Evolutionary conservation across 2,113 vertebrate species (phyloP).

Genomic region (Nannospalax galili): DNA sequence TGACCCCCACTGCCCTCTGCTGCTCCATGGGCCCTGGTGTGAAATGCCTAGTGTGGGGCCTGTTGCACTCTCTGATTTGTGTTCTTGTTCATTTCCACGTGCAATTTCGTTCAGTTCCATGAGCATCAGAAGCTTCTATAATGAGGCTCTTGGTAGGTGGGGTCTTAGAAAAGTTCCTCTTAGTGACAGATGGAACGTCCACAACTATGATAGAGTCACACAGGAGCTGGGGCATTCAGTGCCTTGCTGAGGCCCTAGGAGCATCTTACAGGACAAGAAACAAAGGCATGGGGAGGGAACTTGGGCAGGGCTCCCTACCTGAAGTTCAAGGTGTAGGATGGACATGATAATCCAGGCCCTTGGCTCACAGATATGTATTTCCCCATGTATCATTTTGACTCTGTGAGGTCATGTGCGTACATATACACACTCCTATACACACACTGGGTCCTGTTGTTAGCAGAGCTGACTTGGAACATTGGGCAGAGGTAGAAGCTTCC

Average conservation of each 20-base stretch:
- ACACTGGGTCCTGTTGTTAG: background rate
- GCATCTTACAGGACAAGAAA: background rate
- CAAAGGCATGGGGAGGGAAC: background rate
- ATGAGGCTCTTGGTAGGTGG: background rate
- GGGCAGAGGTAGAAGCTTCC: background rate
- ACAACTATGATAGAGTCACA: accelerated
- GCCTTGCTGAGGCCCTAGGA: too few relatives aligned
- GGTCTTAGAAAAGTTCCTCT: background rate
- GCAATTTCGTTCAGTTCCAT: background rate
- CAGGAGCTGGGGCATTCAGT: background rate
- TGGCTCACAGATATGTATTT: background rate
- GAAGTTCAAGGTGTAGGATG: background rate
- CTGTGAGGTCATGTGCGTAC: background rate
- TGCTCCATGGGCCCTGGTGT: background rate
- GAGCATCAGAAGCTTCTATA: background rate
- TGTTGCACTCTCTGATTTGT: too few relatives aligned
- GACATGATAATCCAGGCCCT: background rate
- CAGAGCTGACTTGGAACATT: background rate
- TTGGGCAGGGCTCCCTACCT: background rate
- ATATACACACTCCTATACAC: background rate
- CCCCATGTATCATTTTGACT: background rate
- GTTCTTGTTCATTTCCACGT: background rate
- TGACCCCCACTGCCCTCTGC: background rate
- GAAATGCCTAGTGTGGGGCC: background rate
- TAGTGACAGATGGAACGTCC: background rate